Evolutionary conservation across 2,888 invertebrate species (phyloP), one percentile per base, ranked within the genome.

Genomic region (Gryllus longicercus): DNA sequence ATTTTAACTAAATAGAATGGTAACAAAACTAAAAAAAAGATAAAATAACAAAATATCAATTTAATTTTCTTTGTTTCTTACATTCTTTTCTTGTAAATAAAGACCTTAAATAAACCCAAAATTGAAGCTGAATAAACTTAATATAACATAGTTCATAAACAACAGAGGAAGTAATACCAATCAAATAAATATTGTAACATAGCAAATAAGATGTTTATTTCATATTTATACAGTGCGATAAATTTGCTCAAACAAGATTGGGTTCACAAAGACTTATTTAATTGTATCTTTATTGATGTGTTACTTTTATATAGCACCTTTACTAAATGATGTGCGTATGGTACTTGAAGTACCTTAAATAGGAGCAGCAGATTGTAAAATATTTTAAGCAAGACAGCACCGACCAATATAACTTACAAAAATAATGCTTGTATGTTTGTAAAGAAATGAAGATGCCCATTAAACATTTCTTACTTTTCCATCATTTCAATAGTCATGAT

Each of bases 181-280:
- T 76, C 79, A 79, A 79, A 79, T 79, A 79, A 79, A 79, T 76
- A 38, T 50, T 50, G 14, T 74, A 79, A 79, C 49, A 79, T 79
- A 80, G 82, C 78, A 82, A 80, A 82, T 82, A 82, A 80, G 50
- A 80, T 79, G 74, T 82, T 82, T 79, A 82, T 82, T 82, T 81
- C 63, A 78, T 76, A 76, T 81, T 80, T 79, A 74, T 82, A 81
- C 80, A 81, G 38, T 76, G 51, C n/a, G 51, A 63, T 38, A 63
- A 23, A 51, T 79, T 78, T 78, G 76, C 76, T 78, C 79, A 77
- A 50, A 76, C 78, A 50, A 77, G 76, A 79, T 75, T 79, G 80
- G 79, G 81, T 81, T 50, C 77, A 80, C 81, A 80, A 80, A 80
- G 81, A 16, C 75, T 63, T 77, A 14, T 18, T 63, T 63, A 38